A percentile compares a stretch with the other conserved stretches of the same genome.
Evolutionary conservation across 2,888 invertebrate species (phyloP).

Genomic region (Drosophila pseudotakahashii): DNA sequence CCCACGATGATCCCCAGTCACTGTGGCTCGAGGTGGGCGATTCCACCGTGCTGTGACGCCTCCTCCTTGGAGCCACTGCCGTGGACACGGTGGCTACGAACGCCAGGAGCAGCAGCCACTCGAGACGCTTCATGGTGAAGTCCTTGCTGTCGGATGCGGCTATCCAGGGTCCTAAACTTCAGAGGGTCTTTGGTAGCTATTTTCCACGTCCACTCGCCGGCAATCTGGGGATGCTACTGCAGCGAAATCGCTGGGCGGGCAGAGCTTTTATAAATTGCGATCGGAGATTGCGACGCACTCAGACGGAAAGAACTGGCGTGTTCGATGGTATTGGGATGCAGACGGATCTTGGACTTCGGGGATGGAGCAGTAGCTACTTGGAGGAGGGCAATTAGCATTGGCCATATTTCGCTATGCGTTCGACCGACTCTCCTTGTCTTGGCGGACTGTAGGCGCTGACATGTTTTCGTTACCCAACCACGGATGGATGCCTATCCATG

Average conservation of each 20-base stretch:
- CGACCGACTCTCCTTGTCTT: constrained; percentile 14
- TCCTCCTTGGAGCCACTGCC: constrained; percentile 56
- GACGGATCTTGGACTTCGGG: constrained; percentile 23
- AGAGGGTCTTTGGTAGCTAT: constrained; percentile 4
- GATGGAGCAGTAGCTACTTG: constrained; percentile 34
- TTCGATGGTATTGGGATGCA: constrained; percentile 54
- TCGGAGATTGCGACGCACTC: constrained; percentile 65
- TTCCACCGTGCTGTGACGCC: constrained; percentile 53
- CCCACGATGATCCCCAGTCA: constrained; percentile 42
- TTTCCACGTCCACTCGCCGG: constrained; percentile 44
- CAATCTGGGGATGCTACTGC: constrained; percentile 76
- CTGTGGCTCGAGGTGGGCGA: constrained; percentile 1
- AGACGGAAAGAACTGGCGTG: constrained; percentile 82
- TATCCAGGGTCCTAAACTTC: constrained; percentile 15
- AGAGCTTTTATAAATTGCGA: constrained; percentile 82
- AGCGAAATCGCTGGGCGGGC: constrained; percentile 71
- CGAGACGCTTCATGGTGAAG: constrained; percentile 57
- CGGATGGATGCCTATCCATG: constrained; percentile 62
- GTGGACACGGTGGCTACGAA: constrained; percentile 50
- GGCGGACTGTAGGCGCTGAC: constrained; percentile 68
- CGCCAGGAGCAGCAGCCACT: constrained; percentile 69
- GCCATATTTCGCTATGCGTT: constrained; percentile 50
- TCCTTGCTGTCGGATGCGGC: constrained; percentile 10
- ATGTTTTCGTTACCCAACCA: constrained; percentile 81
- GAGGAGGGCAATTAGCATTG: constrained; percentile 63